phyloP scores from a whole-genome alignment of 2,888 invertebrate species.

The Agrochola lychnidis region DNA sequence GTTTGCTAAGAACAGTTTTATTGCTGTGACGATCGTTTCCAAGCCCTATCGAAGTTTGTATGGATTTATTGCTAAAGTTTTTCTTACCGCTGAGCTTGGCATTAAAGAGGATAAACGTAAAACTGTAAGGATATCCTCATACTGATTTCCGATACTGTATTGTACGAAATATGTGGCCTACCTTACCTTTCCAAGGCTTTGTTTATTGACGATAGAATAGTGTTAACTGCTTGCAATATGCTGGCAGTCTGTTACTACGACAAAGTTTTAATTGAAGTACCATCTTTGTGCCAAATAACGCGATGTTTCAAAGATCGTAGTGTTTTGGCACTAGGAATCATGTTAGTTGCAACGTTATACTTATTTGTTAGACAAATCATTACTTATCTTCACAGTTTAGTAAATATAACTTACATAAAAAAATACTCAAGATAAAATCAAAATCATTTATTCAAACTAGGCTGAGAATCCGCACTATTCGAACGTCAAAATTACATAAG shows the following conservation, averaged over 20 bases:
- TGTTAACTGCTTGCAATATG: background rate
- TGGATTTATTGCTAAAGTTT: slow-evolving; percentile 26
- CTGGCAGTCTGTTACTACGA: background rate
- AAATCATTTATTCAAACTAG: no score
- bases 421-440: background rate
- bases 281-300: slow-evolving; percentile 42
- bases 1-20: slow-evolving; percentile 29
- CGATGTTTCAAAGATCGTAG: slow-evolving; percentile 16
- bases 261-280: slow-evolving; percentile 51
- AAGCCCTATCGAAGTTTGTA: slow-evolving; percentile 36
- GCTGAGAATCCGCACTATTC: no score
- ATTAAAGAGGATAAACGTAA: background rate
- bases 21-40: slow-evolving; percentile 6
- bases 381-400: background rate
- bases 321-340: slow-evolving; percentile 38
- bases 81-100: background rate
- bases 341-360: background rate
- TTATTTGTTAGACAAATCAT: background rate
- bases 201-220: background rate
- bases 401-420: background rate
- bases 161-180: background rate
- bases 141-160: background rate
- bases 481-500: no score
- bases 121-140: background rate
- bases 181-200: background rate